Evolutionary conservation across 2,888 invertebrate species (phyloP), one percentile per base, ranked within the genome.

Genomic region (Balanococcus diminutus): DNA sequence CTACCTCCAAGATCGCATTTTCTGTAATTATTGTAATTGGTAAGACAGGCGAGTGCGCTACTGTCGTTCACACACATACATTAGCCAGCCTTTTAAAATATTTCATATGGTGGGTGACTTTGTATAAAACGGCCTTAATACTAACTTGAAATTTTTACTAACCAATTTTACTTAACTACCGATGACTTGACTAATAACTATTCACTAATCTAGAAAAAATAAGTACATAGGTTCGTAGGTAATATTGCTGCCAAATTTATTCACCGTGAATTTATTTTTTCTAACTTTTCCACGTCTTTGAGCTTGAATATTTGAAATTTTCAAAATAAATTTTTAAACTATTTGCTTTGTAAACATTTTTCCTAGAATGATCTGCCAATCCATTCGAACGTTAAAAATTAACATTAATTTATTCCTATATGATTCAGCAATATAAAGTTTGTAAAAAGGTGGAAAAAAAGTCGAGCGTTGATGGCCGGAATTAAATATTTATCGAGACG

Each of bases 1-100:
- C 85, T 72, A 75, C 85, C 79, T 46, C 85, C 82, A 31, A 82
- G 82, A 82, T 82, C 51, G 82, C 25, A 82, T 82, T 82, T 82
- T 82, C 56, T 56, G 56, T 82, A 82, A 82, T 82, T 82, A 82
- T 56, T 51, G 82, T 79, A 79, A 79, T 79, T 79, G 75, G 75
- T 79, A 79, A 79, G 75, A 79, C 75, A 36, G 75, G 36, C 75
- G 75, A 36, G 36, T 32, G 75, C 75, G 75, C 75, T 79, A 36
- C 75, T 36, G 75, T 79, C 75, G 75, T 22, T 79, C n/a, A 36
- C 36, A 79, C 36, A 36, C 75, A 31, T 31, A 36, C 11, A 67
- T 67, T 67, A 14, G 28, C 28, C n/a, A 28, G 28, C 67, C 67
- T 28, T 31, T 67, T 16, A 28, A 11, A 67, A 67, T 28, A 28